phyloP scores from a whole-genome alignment of 2,888 invertebrate genomes.

The Tetropium fuscum region DNA sequence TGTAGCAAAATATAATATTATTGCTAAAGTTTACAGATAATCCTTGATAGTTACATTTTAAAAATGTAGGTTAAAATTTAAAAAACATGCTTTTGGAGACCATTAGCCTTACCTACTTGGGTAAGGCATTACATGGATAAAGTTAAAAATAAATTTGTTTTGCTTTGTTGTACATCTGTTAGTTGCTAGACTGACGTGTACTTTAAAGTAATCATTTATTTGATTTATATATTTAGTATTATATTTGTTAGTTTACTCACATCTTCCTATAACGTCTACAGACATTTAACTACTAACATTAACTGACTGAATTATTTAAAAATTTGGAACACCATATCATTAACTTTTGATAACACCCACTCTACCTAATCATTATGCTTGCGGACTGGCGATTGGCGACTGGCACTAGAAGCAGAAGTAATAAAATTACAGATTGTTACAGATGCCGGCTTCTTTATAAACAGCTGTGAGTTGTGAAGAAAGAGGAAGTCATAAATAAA shows the following conservation, averaged over 20 bases:
- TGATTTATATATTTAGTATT: too few relatives aligned
- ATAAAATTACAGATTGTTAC: too few relatives aligned
- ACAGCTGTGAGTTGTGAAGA: too few relatives aligned
- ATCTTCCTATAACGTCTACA: not conserved
- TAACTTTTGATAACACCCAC: slow-evolving; percentile 23
- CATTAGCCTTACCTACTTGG: too few relatives aligned
- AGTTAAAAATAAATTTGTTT: not conserved
- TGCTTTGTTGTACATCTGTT: too few relatives aligned
- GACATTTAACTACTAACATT: not conserved
- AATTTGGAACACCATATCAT: not conserved
- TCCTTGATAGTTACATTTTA: too few relatives aligned
- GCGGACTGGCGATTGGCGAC: not conserved
- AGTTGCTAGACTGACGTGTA: not conserved
- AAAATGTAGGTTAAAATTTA: too few relatives aligned
- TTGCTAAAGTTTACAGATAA: too few relatives aligned
- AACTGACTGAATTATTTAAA: not conserved
- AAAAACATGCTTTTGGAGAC: too few relatives aligned
- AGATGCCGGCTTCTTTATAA: not conserved
- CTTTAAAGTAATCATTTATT: too few relatives aligned
- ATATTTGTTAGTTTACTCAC: slow-evolving; percentile 4
- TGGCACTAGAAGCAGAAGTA: slow-evolving; percentile 21
- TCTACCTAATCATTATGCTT: not conserved
- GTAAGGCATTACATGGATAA: not conserved
- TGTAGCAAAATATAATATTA: too few relatives aligned
- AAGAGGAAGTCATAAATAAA: too few relatives aligned